Base-by-base conservation (phyloP, 2,113 vertebrate genomes). In the Epinephelus lanceolatus region DNA sequence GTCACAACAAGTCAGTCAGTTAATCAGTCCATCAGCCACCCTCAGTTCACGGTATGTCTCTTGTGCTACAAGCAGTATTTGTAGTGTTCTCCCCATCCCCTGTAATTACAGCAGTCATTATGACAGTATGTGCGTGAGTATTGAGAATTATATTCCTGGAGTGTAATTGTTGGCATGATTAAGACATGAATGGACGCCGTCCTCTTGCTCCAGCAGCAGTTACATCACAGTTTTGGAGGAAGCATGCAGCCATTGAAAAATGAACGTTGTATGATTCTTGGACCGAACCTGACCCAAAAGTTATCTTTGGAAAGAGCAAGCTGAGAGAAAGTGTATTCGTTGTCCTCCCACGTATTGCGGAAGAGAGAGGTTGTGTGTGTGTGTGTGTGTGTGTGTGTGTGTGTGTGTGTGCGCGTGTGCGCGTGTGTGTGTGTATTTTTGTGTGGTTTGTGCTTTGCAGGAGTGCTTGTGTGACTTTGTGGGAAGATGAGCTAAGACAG, bases 101-200 rank as follows among this genome's bases (percentile, higher is more conserved):
- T 77, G 75, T 86, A 90, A 93, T 93, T 91, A 89, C 57, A 87
- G 80, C 75, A 56, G 66, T 91, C 51, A 78, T 91, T 88, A 92
- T 86, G 88, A 92, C 88, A 86, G 87, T 80, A 62, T 89, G 89
- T 88, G 91, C 88, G 92, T 92, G 93, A 92, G 91, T 84, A 78
- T 72, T 79, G 87, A 80, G 81, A 93, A 91, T 94, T 93, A 93
- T 90, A 87, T 90, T 89, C 70, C 60, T 65, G 47, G 53, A 90
- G 85, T 60, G 85, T 88, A 91, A 87, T 92, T 84, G 75, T 80
- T 91, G 92, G 89, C 87, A 77, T 63, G 83, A 89, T 86, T 76
- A 63, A 66, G 86, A 86, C 87, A 75, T 84, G 89, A 92, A 91
- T 78, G 87, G 84, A 91, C 25, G 51, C 76, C 61, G 51, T n/a